Conservation (phyloP, 2,113 vertebrate species). For the Sinocyclocheilus anophthalmus region DNA sequence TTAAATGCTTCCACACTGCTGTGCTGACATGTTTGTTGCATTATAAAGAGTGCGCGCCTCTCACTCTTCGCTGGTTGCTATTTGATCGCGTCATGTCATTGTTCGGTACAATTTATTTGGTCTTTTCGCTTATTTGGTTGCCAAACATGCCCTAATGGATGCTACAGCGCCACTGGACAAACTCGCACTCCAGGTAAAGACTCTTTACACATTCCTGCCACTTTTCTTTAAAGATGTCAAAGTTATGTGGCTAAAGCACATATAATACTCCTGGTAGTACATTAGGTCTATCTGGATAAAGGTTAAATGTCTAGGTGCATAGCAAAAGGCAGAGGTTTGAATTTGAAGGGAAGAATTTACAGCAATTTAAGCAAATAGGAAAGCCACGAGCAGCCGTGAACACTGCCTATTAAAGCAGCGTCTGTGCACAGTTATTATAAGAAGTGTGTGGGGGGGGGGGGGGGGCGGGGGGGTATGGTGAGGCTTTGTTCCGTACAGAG, state of each 20-base stretch:
- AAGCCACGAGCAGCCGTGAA: not conserved
- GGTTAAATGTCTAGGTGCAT: not conserved
- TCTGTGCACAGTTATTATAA: not conserved
- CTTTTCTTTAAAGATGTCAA: not conserved
- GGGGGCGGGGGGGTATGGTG: too few relatives aligned
- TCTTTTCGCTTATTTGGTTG: too few relatives aligned
- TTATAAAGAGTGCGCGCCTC: too few relatives aligned
- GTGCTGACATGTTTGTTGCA: too few relatives aligned
- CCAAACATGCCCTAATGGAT: not conserved
- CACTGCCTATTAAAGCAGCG: not conserved
- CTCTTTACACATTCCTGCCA: not conserved
- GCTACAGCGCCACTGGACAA: not conserved
- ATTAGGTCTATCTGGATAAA: slow-evolving; percentile 10
- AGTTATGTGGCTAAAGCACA: not conserved
- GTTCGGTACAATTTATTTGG: too few relatives aligned
- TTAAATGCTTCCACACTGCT: too few relatives aligned
- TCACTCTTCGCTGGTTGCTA: too few relatives aligned
- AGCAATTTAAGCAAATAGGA: slow-evolving; percentile 1
- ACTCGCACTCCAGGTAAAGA: slow-evolving; percentile 4
- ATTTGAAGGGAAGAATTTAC: slow-evolving; percentile 2
- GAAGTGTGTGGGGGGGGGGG: not conserved
- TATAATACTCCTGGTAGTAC: not conserved
- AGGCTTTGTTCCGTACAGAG: not conserved
- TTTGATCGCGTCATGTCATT: too few relatives aligned
- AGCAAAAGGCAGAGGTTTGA: not conserved